Evolutionary conservation across 2,113 vertebrate species (phyloP), one percentile per base, ranked within the genome.

Genomic region (Hippocampus abdominalis): DNA sequence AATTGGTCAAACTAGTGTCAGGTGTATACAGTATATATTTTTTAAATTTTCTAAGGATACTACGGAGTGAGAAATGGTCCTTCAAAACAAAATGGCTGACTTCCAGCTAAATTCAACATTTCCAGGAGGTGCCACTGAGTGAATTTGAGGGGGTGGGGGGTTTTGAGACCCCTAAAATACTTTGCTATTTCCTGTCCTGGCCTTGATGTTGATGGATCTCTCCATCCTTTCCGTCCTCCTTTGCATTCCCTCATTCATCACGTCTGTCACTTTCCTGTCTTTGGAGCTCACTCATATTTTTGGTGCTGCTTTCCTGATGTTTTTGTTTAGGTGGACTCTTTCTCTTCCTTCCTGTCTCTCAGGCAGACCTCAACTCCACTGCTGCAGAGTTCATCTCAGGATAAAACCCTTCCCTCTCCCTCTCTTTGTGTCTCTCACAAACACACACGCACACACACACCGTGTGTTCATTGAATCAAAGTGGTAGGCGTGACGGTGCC

Each of bases 311-410:
- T 73, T 68, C 72, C 68, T 53, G 5, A 4, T 69, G 39, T 46
- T 71, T 74, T 66, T 70, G 23, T 57, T 20, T 57, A 68, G 56
- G 44, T n/a, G 32, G 46, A 46, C 11, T 59, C 39, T 39, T 39
- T 46, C 27, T 23, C 23, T n/a, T 61, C 2, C 70, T 75, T 69
- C 61, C 67, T 53, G 72, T 73, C 79, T 2, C 63, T 84, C 79
- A 74, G 81, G 74, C 79, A 73, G 79, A 40, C 77, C 48, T 79
- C 71, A 20, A 32, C 71, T 25, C 61, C 62, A 57, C 78, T 81
- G 83, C 87, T 83, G 86, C 77, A 66, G 81, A 80, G 90, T 90
- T 91, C 87, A 91, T 63, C 54, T 79, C 59, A 83, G 90, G 89
- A 91, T 88, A 87, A 72, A 42, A 4, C 42, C 29, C 57, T 62